These are phyloP conservation scores for Notiomystis cincta DNA, from an alignment of 2,113 vertebrate species.

Conservation along the genomic window DNA sequence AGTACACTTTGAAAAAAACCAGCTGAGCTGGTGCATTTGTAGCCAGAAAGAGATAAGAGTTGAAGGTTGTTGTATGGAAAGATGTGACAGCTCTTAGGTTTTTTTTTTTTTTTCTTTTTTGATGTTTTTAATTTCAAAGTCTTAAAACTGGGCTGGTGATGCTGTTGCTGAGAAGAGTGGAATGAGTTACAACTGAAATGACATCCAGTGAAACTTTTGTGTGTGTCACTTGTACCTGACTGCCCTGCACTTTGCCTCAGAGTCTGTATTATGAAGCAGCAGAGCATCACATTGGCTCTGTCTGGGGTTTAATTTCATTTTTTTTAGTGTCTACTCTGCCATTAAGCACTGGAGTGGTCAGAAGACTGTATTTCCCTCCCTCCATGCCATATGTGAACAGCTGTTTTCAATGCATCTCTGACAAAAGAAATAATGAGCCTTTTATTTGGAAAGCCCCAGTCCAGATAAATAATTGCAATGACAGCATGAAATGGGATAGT, in stretches of 20 bases:
- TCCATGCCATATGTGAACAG: background rate
- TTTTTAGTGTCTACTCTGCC: background rate
- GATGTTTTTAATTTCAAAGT: background rate
- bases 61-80: conserved; percentile 5
- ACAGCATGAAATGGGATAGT: conserved; percentile 53
- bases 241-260: background rate
- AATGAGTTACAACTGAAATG: background rate
- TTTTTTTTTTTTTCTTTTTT: background rate
- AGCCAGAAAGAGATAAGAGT: conserved; percentile 1
- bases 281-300: background rate
- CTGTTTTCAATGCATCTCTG: conserved; percentile 15
- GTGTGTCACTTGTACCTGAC: background rate
- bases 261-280: background rate
- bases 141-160: background rate
- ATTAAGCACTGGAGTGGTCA: background rate
- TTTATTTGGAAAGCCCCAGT: conserved; percentile 24
- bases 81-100: background rate
- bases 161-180: background rate
- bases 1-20: background rate
- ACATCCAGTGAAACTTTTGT: background rate
- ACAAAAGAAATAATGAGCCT: conserved; percentile 52
- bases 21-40: conserved; percentile 9
- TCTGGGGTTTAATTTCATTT: background rate
- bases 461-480: conserved; percentile 52
- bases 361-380: background rate